phyloP scores from a whole-genome alignment of 2,888 invertebrate genomes.

The Acronicta aceris region DNA sequence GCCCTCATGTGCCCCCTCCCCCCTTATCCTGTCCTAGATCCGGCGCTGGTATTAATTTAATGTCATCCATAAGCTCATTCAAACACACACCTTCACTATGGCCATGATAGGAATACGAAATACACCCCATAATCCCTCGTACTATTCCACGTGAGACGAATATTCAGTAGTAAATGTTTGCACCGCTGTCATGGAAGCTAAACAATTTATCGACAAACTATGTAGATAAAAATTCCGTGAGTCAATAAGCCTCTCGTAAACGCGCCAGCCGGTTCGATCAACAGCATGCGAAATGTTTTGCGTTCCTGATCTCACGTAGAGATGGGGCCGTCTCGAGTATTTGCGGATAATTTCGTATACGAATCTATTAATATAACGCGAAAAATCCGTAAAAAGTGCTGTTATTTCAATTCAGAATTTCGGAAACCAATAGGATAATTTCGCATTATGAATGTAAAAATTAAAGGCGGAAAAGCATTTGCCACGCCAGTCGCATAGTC shows the following conservation, averaged over 20 bases:
- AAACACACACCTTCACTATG: neutral
- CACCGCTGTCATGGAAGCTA: conserved; percentile 29
- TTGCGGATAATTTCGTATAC: conserved; percentile 9
- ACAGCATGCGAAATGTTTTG: conserved; percentile 31
- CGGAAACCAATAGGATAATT: conserved; percentile 9
- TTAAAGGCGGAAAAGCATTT: neutral
- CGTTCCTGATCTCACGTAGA: conserved; percentile 3
- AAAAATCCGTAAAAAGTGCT: too few species aligned
- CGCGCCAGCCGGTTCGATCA: conserved; percentile 24
- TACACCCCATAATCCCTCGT: neutral
- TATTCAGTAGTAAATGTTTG: conserved; percentile 18
- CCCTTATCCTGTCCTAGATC: too few species aligned
- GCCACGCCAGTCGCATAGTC: neutral
- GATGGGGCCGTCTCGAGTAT: neutral
- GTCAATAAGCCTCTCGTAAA: conserved; percentile 36
- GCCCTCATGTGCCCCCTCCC: too few species aligned
- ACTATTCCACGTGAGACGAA: conserved; percentile 4
- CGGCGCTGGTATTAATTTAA: too few species aligned
- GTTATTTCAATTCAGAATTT: too few species aligned
- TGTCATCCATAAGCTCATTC: too few species aligned
- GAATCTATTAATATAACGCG: too few species aligned
- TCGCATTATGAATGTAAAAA: neutral
- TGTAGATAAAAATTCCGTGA: conserved; percentile 46
- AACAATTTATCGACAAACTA: conserved; percentile 44
- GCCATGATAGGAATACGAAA: neutral